phyloP scores from a whole-genome alignment of 2,797 vertebrate species.

The Darevskia nairensis region DNA sequence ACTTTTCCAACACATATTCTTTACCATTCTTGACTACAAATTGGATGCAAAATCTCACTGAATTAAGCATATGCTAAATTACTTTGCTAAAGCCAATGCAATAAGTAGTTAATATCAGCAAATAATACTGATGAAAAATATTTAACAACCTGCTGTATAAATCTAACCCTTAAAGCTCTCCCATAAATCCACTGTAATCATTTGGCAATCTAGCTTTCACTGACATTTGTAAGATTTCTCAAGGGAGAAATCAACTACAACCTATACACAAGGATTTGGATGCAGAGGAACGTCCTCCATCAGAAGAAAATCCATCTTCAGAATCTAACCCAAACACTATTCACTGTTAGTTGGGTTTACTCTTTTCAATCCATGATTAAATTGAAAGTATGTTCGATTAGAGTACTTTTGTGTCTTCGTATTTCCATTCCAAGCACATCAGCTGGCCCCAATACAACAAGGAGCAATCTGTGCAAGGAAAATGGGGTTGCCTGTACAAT shows the following conservation, averaged over 20 bases:
- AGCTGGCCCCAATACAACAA: background rate
- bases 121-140: too few relatives aligned
- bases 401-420: background rate
- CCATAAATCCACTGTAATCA: conserved; percentile 23
- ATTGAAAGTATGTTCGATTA: background rate
- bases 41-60: background rate
- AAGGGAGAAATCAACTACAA: conserved; percentile 6
- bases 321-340: background rate
- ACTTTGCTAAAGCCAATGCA: too few relatives aligned
- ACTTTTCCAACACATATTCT: too few relatives aligned
- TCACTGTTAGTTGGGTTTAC: background rate
- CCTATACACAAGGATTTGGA: background rate
- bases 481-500: background rate
- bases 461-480: background rate
- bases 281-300: background rate
- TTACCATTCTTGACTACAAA: background rate
- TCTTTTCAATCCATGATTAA: background rate
- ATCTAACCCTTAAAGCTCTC: conserved; percentile 40
- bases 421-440: background rate
- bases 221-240: conserved; percentile 59
- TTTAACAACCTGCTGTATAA: background rate
- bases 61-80: background rate
- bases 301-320: background rate
- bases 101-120: too few relatives aligned
- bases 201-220: conserved; percentile 26